Evolutionary conservation across 1,140 invertebrate species (phyloP), one percentile per base, ranked within the genome.

Genomic region (Sesamia nonagrioides): DNA sequence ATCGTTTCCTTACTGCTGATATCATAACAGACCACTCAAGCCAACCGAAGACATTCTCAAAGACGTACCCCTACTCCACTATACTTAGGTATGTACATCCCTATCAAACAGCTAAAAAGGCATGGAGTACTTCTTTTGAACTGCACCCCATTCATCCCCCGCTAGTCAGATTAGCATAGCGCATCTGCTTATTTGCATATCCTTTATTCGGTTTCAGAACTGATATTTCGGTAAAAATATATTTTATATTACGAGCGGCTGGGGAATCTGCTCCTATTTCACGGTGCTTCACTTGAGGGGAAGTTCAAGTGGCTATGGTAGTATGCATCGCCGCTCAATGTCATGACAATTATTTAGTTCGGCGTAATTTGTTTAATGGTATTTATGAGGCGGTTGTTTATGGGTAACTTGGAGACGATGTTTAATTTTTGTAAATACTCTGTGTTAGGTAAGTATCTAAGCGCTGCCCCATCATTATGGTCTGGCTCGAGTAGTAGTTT

Each of bases 101-200:
- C 54, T 37, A 17, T 69, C 52, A 78, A 78, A 78, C 58, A 60
- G 60, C 56, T 48, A 71, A 78, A 69, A 48, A 21, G 66, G 18
- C 42, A 33, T 48, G 66, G 17, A 66, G 54, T 9, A 54, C 66
- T 71, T 58, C 76, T 58, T 74, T 78, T 78, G 35, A 78, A 71
- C 48, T 78, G 66, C 77, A 61, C 66, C 54, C 66, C 61, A 80
- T 80, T 80, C 78, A 80, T 80, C 66, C 66, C 68, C 50, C 40
- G 56, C 52, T 66, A 66, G 52, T 66, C 35, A 52, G 54, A 80
- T 80, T 80, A 80, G 72, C 78, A 80, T 80, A 80, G 73, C 78
- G 72, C 72, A 74, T 80, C 78, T 68, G 78, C 63, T 60, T 42
- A 63, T 73, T 74, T 68, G 63, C 63, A 77, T 75, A 69, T 18